These are phyloP conservation scores for Apis florea DNA, from an alignment of 1,140 invertebrate genomes.

Conservation along the genomic window DNA sequence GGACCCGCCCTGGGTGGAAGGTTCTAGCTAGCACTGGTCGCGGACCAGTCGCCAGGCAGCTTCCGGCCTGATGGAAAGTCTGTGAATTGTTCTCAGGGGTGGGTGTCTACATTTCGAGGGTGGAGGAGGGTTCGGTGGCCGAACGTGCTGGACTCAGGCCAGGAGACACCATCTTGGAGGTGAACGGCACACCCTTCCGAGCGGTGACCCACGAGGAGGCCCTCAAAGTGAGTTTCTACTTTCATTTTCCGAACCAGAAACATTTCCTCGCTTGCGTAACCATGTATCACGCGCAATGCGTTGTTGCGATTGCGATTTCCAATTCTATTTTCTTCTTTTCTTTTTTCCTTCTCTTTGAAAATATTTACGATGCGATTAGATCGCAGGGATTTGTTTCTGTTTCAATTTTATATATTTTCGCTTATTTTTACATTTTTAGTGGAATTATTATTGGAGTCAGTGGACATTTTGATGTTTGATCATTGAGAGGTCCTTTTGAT, in stretches of 20 bases:
- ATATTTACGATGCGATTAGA: no score
- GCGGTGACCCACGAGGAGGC: conserved; percentile 93
- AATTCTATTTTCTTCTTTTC: background rate
- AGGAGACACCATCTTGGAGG: conserved; percentile 93
- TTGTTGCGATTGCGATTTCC: background rate
- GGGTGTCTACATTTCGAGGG: conserved; percentile 92
- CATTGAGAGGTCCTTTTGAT: no score
- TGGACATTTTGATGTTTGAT: no score
- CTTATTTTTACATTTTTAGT: no score
- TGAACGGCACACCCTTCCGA: conserved; percentile 93
- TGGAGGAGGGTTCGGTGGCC: conserved; percentile 92
- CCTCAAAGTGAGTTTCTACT: conserved; percentile 86
- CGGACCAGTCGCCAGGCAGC: conserved; percentile 44
- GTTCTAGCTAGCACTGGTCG: conserved; percentile 49
- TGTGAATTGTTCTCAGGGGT: conserved; percentile 84
- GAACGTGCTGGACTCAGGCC: conserved; percentile 91
- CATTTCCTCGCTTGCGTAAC: background rate
- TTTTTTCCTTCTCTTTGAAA: no score
- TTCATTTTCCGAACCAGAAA: conserved; percentile 31
- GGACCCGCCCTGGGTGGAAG: conserved; percentile 60
- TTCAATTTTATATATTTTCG: no score
- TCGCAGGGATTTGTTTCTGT: no score
- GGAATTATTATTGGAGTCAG: no score
- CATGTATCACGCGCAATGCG: background rate
- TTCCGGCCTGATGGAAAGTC: conserved; percentile 69